Base-by-base conservation (phyloP, 2,797 vertebrate species). In the Crocodylus rhombifer region DNA sequence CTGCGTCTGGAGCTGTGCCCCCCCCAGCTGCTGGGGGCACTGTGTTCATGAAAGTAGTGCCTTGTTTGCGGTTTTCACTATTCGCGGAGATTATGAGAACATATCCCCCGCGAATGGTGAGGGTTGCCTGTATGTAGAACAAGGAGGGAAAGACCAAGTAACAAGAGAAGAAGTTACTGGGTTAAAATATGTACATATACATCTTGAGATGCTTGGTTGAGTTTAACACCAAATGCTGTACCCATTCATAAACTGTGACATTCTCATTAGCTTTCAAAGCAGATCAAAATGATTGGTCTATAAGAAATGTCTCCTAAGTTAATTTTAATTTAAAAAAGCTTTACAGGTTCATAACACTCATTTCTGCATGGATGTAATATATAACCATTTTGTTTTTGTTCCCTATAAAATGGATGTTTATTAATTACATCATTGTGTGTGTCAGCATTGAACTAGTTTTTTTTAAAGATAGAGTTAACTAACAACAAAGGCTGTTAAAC, bases 351-450 rank as follows among this genome's bases (percentile, higher is more conserved):
- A 23, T 3, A 82, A 84, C 77, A 17, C 60, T 86, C 82, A 26
- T 60, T 91, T 96, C 64, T 77, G 58, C 73, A 65, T 63, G 61
- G 20, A 51, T 5, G 14, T 86, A 33, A 6, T 75, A 88, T 89
- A 85, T 30, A 90, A 88, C 15, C 6, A 14, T 67, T 64, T 79
- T 84, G 55, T 69, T 93, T 92, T 69, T 84, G 25, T 82, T 91
- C 58, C 77, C 82, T 77, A 60, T 63, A 65, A 83, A 69, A 51
- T 51, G 25, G 16, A 21, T 25, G 51, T 23, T 63, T 69, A 17
- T 67, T 13, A 89, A 33, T 51, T 20, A 3, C 0, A 0, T 63
- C n/a, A 17, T 33, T 60, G 36, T 21, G 63, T 63, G 1, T 28
- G 12, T 62, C 67, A 42, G 5, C 7, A 20, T 77, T 0, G 1